phyloP scores from a whole-genome alignment of 2,888 invertebrate genomes.

The Globia sparganii region DNA sequence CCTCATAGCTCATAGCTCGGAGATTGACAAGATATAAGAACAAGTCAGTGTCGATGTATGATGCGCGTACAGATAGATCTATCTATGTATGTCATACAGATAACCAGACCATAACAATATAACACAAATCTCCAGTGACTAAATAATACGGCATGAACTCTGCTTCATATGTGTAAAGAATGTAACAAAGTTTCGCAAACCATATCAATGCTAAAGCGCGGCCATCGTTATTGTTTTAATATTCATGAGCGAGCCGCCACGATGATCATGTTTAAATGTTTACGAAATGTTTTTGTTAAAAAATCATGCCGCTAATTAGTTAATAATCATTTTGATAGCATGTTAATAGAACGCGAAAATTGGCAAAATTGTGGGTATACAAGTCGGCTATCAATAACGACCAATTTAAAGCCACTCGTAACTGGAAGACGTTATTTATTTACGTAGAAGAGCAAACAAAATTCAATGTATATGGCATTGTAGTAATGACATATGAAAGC shows the following conservation, averaged over 20 bases:
- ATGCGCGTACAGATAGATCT: slow-evolving; percentile 2
- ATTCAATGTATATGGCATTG: neutral
- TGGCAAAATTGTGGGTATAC: neutral
- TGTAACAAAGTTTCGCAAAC: slow-evolving; percentile 40
- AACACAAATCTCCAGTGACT: slow-evolving; percentile 16
- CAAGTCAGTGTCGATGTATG: slow-evolving; percentile 9
- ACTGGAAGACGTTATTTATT: slow-evolving; percentile 15
- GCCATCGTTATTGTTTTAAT: slow-evolving; percentile 47
- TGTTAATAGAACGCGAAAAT: slow-evolving; percentile 1
- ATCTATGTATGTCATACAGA: slow-evolving; percentile 34
- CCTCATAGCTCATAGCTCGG: slow-evolving; percentile 5
- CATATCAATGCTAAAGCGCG: slow-evolving; percentile 14
- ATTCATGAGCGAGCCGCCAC: slow-evolving; percentile 47
- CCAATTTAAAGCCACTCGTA: slow-evolving; percentile 6
- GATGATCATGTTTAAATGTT: slow-evolving; percentile 2
- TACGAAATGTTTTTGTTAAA: slow-evolving; percentile 12
- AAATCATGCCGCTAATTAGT: slow-evolving; percentile 19
- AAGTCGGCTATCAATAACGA: slow-evolving; percentile 5
- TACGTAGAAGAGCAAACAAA: slow-evolving; percentile 10
- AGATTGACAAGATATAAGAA: slow-evolving; percentile 36
- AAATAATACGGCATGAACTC: neutral
- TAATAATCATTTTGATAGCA: slow-evolving; percentile 9
- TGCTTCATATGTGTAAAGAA: slow-evolving; percentile 4
- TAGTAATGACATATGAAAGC: slow-evolving; percentile 51
- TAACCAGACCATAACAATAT: slow-evolving; percentile 23